phyloP scores from a whole-genome alignment of 2,888 invertebrate species.

The Dicycla oo region DNA sequence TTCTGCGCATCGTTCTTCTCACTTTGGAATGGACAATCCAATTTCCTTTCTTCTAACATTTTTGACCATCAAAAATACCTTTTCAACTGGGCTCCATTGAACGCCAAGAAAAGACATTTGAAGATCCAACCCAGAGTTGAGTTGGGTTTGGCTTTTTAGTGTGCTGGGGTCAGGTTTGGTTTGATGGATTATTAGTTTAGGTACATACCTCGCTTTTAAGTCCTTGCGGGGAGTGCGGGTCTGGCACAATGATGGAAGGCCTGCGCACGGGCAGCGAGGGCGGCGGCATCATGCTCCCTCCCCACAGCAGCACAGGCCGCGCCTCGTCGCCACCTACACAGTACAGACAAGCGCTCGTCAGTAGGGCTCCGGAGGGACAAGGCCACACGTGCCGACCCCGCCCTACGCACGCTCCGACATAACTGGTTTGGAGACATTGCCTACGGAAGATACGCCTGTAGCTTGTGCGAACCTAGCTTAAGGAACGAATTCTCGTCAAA shows the following conservation, averaged over 20 bases:
- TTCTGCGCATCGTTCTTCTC: neutral
- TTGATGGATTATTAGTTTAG: neutral
- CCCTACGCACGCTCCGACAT: conserved; percentile 50
- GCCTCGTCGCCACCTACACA: conserved; percentile 76
- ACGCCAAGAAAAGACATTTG: neutral
- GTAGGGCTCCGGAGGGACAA: conserved; percentile 18
- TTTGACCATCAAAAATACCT: neutral
- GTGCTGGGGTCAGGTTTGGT: neutral
- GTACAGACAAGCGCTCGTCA: conserved; percentile 24
- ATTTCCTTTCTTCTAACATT: neutral
- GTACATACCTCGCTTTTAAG: conserved; percentile 89
- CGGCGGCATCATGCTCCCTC: conserved; percentile 87
- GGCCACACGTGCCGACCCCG: conserved; percentile 41
- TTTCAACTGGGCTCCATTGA: neutral
- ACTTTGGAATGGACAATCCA: neutral
- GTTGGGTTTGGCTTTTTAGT: no score
- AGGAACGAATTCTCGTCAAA: neutral
- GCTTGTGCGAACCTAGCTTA: conserved; percentile 6
- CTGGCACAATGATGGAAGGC: conserved; percentile 91
- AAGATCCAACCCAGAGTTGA: neutral
- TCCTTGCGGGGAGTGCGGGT: conserved; percentile 89
- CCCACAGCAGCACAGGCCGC: conserved; percentile 81
- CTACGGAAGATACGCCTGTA: conserved; percentile 48
- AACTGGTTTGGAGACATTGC: conserved; percentile 48
- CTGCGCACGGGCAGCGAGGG: conserved; percentile 92